Evolutionary conservation across 2,113 vertebrate genomes (phyloP).

Genomic region (Chrysemys picta): DNA sequence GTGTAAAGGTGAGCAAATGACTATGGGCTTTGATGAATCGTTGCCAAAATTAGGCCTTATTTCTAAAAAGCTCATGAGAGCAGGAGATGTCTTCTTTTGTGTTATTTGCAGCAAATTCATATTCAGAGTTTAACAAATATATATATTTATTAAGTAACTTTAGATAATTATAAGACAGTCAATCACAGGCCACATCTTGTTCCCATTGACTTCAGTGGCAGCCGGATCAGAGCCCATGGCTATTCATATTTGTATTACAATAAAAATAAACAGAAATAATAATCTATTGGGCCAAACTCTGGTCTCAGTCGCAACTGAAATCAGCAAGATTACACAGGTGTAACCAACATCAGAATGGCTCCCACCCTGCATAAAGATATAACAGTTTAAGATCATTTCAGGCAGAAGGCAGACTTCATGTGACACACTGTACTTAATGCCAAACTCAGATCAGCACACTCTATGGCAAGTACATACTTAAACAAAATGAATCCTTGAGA

Average conservation of each 20-base stretch:
- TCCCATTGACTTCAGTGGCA: background rate
- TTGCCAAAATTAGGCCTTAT: background rate
- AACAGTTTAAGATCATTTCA: background rate
- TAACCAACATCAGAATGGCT: background rate
- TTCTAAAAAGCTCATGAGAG: background rate
- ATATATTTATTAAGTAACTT: background rate
- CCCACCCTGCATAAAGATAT: background rate
- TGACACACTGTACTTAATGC: background rate
- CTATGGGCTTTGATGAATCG: background rate
- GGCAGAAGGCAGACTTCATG: background rate
- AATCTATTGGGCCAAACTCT: background rate
- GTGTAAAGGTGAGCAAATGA: background rate
- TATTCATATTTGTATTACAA: background rate
- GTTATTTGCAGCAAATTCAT: background rate
- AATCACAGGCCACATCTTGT: background rate
- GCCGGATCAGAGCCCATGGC: background rate
- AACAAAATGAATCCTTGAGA: conserved; percentile 11
- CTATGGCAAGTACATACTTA: background rate
- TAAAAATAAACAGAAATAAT: background rate
- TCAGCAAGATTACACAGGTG: background rate
- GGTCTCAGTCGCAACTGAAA: background rate
- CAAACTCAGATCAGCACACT: conserved; percentile 1
- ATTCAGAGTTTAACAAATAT: background rate
- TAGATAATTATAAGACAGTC: background rate
- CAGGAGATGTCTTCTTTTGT: background rate